These are phyloP conservation scores for Bothrops jararaca DNA, from an alignment of 2,113 vertebrate genomes.

Conservation along the genomic window DNA sequence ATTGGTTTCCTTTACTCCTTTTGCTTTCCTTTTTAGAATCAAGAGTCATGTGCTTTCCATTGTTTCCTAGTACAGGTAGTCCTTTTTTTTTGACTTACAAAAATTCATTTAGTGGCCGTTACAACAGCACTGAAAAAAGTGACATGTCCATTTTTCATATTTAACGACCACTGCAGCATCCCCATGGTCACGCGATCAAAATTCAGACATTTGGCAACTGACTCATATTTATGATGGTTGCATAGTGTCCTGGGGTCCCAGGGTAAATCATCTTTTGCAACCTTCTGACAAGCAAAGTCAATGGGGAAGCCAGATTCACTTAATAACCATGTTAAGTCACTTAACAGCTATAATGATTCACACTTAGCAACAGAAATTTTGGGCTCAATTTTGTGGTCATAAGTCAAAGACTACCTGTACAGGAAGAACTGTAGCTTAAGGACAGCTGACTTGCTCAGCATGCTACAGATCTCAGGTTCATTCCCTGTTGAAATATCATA, in stretches of 20 bases:
- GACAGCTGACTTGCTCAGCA: neutral
- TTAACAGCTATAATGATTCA: no score
- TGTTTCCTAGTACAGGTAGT: neutral
- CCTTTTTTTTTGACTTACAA: no score
- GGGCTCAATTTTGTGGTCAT: no score
- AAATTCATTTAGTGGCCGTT: neutral
- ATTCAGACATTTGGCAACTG: no score
- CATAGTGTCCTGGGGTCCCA: no score
- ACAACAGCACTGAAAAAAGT: neutral
- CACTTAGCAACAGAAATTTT: no score
- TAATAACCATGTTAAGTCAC: no score
- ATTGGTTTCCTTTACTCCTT: neutral
- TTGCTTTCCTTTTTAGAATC: neutral
- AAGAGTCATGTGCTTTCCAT: neutral
- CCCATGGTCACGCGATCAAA: neutral
- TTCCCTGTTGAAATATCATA: neutral
- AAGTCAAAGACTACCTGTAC: no score
- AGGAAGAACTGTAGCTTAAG: neutral
- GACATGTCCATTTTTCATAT: neutral
- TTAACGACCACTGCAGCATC: neutral
- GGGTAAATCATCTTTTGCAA: no score
- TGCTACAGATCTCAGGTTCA: neutral
- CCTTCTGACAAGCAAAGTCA: no score
- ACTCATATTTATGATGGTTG: no score
- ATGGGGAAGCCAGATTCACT: no score